These are phyloP conservation scores for Litoditis marina DNA, from an alignment of 2,888 invertebrate species.

Conservation along the genomic window DNA sequence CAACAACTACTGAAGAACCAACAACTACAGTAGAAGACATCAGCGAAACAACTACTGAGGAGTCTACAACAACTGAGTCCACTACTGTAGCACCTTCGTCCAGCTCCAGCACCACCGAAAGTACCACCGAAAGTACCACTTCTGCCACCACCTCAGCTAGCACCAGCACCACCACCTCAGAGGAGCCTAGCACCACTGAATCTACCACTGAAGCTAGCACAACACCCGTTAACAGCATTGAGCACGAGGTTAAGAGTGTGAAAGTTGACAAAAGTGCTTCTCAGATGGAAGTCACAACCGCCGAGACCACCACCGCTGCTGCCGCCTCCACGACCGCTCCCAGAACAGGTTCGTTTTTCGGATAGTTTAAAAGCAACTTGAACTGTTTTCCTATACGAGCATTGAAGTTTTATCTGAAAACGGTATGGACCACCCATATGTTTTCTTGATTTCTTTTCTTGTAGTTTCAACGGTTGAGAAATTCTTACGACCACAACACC, in stretches of 20 bases:
- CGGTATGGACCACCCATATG: too few species aligned
- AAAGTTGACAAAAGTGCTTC: too few species aligned
- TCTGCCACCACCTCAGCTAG: constrained; percentile 1
- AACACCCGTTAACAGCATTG: too few species aligned
- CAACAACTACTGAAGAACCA: constrained; percentile 4
- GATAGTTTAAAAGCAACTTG: background rate
- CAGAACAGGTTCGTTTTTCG: constrained; percentile 19
- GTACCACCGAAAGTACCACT: constrained; percentile 10
- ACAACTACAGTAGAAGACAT: constrained; percentile 7
- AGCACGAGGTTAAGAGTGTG: too few species aligned
- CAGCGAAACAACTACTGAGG: constrained; percentile 13
- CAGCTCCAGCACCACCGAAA: constrained; percentile 13
- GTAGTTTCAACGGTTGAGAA: too few species aligned
- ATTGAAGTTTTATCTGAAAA: too few species aligned
- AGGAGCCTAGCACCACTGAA: constrained; percentile 6
- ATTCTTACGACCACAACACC: too few species aligned
- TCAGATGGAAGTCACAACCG: constrained; percentile 10
- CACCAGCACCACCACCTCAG: constrained; percentile 17
- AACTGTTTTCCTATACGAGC: too few species aligned
- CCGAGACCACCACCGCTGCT: background rate
- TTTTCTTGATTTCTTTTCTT: too few species aligned
- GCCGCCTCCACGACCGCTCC: constrained; percentile 11
- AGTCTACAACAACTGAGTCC: constrained; percentile 25
- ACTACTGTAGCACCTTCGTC: constrained; percentile 11
- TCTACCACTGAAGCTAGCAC: constrained; percentile 10